Evolutionary conservation across 2,113 vertebrate genomes (phyloP).

Genomic region (Microcebus griseorufus): DNA sequence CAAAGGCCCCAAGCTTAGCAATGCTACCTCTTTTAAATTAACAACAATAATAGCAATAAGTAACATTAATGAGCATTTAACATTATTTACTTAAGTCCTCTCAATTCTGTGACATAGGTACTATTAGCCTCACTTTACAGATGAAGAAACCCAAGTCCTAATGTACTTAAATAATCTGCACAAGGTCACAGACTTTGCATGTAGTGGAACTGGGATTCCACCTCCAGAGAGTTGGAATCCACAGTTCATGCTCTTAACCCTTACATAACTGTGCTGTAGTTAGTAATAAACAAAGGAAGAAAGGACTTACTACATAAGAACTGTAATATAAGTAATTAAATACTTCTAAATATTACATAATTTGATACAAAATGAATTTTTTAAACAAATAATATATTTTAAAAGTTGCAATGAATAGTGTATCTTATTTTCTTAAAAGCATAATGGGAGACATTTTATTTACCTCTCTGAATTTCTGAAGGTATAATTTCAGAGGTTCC

Average conservation of each 20-base stretch:
- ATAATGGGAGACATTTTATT: constrained; percentile 37
- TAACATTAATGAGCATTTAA: not conserved
- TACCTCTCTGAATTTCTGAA: constrained; percentile 99
- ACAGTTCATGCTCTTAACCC: not conserved
- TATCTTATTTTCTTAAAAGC: not conserved
- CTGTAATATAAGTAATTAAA: not conserved
- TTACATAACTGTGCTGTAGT: not conserved
- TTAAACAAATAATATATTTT: not conserved
- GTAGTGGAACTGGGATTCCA: not conserved
- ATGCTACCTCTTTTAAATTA: not conserved
- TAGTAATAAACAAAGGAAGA: not conserved
- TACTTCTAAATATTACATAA: not conserved
- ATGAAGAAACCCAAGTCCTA: not conserved
- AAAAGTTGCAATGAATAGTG: not conserved
- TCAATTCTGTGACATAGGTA: not conserved
- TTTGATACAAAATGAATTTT: not conserved
- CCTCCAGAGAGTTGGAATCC: not conserved
- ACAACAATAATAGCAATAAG: not conserved
- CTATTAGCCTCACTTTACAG: not conserved
- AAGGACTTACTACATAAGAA: not conserved
- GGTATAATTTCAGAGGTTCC: constrained; percentile 97
- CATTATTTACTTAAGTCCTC: not conserved
- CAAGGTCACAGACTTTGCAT: not conserved
- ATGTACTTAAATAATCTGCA: not conserved
- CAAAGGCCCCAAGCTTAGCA: not conserved